Conservation (phyloP, 2,113 vertebrate species). For the Phyllostomus hastatus region DNA sequence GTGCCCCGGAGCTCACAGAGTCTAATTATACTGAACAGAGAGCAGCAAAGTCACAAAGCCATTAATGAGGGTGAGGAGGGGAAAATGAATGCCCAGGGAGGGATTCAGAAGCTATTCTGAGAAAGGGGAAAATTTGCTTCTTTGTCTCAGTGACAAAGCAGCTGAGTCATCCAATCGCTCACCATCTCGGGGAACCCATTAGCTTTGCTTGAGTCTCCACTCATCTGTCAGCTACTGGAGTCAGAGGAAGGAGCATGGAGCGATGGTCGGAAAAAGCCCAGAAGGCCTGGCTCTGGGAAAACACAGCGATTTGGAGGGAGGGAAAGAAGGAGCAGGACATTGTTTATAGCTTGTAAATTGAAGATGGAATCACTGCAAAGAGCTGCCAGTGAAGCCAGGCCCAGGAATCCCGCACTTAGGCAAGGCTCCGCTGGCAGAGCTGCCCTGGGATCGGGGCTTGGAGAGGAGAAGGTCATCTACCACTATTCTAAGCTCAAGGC, state of each 20-base stretch:
- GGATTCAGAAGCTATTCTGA: neutral
- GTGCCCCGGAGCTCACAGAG: neutral
- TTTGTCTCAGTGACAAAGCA: conserved; percentile 6
- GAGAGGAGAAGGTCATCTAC: conserved; percentile 20
- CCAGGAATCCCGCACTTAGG: conserved; percentile 12
- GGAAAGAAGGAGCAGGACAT: neutral
- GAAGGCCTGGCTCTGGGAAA: neutral
- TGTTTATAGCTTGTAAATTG: conserved; percentile 6
- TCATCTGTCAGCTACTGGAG: neutral
- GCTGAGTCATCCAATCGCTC: neutral
- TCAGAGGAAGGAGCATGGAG: neutral
- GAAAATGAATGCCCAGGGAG: neutral
- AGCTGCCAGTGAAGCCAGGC: neutral
- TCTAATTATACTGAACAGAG: neutral
- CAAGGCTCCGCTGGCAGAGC: neutral
- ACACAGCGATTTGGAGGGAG: neutral
- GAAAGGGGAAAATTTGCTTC: neutral
- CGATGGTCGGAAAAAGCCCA: neutral
- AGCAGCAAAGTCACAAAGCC: neutral
- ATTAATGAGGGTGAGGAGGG: neutral
- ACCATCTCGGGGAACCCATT: neutral
- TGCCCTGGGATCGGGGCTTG: neutral
- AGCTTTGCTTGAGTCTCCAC: neutral
- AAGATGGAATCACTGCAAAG: conserved; percentile 39
- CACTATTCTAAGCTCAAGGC: conserved; percentile 23